Percentiles rank a stretch among this genome's conserved stretches.
These are phyloP conservation scores for Spilarctia lutea DNA, from an alignment of 2,888 invertebrate genomes.

Conservation along the genomic window DNA sequence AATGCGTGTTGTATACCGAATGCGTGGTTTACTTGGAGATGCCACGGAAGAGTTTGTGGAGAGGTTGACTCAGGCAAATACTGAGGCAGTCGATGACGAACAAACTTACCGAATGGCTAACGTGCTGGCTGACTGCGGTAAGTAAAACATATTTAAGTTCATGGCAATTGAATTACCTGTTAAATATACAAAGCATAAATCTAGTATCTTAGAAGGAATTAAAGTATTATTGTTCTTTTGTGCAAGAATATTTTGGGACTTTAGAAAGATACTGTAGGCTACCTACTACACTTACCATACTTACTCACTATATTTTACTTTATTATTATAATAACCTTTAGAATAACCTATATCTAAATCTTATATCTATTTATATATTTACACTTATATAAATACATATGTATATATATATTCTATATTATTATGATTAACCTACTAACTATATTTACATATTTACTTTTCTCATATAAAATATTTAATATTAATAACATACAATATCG, in stretches of 20 bases:
- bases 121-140: slow-evolving; percentile 82
- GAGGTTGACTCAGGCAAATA: slow-evolving; percentile 93
- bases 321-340: too few species aligned
- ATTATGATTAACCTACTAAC: too few species aligned
- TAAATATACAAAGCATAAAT: not conserved
- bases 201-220: not conserved
- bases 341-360: too few species aligned
- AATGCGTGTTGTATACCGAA: slow-evolving; percentile 98
- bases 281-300: too few species aligned
- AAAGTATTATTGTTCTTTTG: not conserved
- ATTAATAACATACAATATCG: too few species aligned
- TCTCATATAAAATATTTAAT: too few species aligned
- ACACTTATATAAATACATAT: too few species aligned
- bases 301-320: too few species aligned
- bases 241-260: not conserved
- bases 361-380: too few species aligned
- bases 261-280: not conserved
- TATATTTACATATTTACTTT: too few species aligned
- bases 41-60: slow-evolving; percentile 99
- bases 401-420: too few species aligned
- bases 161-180: not conserved
- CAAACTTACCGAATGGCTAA: slow-evolving; percentile 91
- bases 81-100: slow-evolving; percentile 97
- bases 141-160: slow-evolving; percentile 31
- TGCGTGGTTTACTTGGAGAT: slow-evolving; percentile 98